Conservation (phyloP, 2,797 vertebrate species). For the Chaetophractus vellerosus region DNA sequence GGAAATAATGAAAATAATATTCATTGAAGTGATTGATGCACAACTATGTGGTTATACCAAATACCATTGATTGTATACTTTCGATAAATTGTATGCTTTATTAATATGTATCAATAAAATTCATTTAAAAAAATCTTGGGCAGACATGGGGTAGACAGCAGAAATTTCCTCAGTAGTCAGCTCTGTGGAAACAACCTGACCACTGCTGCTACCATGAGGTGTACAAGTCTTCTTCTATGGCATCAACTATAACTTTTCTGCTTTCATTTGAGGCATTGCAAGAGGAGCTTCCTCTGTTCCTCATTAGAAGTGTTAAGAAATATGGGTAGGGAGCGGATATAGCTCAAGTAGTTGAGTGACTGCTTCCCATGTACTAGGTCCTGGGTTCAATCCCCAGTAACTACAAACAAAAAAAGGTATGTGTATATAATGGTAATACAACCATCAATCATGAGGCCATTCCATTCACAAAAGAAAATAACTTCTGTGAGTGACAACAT, state of each 20-base stretch:
- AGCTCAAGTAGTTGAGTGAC: too few species aligned
- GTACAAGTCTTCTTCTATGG: accelerated
- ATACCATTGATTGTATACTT: too few species aligned
- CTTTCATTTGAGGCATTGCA: background rate
- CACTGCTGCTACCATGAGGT: background rate
- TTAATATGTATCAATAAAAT: too few species aligned
- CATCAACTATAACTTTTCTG: background rate
- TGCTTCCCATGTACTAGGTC: too few species aligned
- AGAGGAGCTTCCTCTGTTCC: background rate
- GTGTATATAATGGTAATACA: too few species aligned
- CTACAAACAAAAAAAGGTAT: too few species aligned
- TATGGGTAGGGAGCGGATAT: background rate
- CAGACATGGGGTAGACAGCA: accelerated
- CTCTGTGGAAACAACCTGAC: background rate
- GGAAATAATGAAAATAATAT: too few species aligned
- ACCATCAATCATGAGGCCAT: too few species aligned
- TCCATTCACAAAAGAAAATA: background rate
- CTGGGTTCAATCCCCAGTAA: too few species aligned
- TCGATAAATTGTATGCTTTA: too few species aligned
- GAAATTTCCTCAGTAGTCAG: background rate
- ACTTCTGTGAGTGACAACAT: background rate
- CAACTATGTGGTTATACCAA: too few species aligned
- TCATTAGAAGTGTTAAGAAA: background rate
- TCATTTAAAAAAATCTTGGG: background rate
- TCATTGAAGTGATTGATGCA: too few species aligned